Evolutionary conservation across 1,140 invertebrate genomes (phyloP).

Genomic region (Eurosta solidaginis): DNA sequence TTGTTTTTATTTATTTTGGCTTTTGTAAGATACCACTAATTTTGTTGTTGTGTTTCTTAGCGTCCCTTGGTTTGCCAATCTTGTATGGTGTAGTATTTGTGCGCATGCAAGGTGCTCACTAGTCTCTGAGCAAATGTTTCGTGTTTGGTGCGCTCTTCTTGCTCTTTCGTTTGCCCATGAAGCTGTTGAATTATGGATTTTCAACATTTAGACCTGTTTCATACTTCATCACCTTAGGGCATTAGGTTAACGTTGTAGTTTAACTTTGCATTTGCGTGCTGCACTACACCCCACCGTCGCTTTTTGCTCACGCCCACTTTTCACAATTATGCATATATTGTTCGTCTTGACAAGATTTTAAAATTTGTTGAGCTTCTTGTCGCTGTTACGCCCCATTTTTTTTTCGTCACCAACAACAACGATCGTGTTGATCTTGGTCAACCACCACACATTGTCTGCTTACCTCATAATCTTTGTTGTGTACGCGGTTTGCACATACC

Average conservation of each 20-base stretch:
- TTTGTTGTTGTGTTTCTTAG: no score
- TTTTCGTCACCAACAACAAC: neutral
- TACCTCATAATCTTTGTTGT: neutral
- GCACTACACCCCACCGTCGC: neutral
- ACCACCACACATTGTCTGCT: neutral
- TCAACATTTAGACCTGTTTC: no score
- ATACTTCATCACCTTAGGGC: neutral
- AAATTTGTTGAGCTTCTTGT: neutral
- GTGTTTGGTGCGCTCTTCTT: no score
- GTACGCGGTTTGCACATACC: neutral
- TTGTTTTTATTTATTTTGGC: constrained; percentile 20
- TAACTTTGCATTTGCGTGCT: neutral
- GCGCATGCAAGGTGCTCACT: no score
- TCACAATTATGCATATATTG: neutral
- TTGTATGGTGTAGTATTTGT: no score
- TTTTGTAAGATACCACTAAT: no score
- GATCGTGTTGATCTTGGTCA: no score
- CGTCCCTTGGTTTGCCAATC: no score
- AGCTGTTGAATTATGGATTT: no score
- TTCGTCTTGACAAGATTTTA: neutral
- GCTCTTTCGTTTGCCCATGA: no score
- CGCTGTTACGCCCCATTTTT: neutral
- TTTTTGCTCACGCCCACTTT: neutral
- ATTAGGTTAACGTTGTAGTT: neutral
- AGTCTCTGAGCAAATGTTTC: no score